Base-by-base conservation (phyloP, 2,888 invertebrate species). In the Pachymerium ferrugineum region DNA sequence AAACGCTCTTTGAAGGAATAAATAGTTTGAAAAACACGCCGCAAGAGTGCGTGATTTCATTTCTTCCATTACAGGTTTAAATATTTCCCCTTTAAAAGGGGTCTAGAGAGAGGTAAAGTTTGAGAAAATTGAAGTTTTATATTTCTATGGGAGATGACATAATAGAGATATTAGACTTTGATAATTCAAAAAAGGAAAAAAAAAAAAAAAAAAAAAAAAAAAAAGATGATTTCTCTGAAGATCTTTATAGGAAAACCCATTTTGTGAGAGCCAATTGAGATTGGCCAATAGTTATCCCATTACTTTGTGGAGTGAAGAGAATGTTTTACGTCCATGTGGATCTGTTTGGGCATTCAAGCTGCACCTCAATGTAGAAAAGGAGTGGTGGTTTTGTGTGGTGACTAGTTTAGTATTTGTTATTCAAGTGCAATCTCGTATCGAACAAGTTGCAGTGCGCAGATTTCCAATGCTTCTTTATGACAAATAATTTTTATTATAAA, bases 281-380 rank as follows among this genome's bases (percentile, higher is more conserved):
- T 47, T 47, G 47, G 47, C 16, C 47, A 47, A 47, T 47, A 47
- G 47, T 47, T 47, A 47, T 47, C 47, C 47, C 47, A 47, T 47
- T 47, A 47, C 47, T 47, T 47, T 47, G 47, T 47, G 22, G 47
- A 47, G 22, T 8, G n/a, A n/a, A 16, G 47, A 22, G 47, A 22
- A 47, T 47, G 47, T 47, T 47, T 47, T 47, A 47, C 47, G 47
- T 47, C 47, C 19, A 10, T 19, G 10, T 8, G 16, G 47, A 47
- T 47, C 47, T 47, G 47, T 47, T 47, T 47, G 16, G 47, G 47
- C 47, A 47, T 47, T 47, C 47, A 47, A 47, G 47, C 47, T 16
- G 47, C 47, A 47, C 47, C n/a, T 47, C 19, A 47, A 47, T 19
- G 47, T 47, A 47, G 47, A 47, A 47, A 47, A 47, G 47, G 22